These are phyloP conservation scores for Eriosoma lanigerum DNA, from an alignment of 1,140 invertebrate species.

Conservation along the genomic window DNA sequence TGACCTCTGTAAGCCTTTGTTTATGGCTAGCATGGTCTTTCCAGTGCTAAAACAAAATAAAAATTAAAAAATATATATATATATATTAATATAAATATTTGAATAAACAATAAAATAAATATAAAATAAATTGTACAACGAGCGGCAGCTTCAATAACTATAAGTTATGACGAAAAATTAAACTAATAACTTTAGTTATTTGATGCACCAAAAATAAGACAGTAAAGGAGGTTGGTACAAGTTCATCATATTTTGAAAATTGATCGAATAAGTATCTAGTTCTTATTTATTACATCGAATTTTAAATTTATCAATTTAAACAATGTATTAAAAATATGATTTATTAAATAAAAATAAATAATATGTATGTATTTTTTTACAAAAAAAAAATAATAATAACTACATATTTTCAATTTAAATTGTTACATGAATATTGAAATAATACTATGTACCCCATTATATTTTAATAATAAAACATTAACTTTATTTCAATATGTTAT, in stretches of 20 bases:
- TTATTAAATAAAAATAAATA: slow-evolving; percentile 24
- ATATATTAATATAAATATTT: slow-evolving; percentile 55
- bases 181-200: background rate
- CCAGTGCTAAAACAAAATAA: slow-evolving; percentile 70
- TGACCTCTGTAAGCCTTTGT: slow-evolving; percentile 86
- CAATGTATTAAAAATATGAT: background rate
- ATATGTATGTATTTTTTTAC: background rate
- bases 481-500: slow-evolving; percentile 2
- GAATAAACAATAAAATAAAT: slow-evolving; percentile 1
- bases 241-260: background rate
- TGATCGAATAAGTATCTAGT: too few relatives aligned
- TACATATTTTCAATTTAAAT: background rate
- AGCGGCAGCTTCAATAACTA: slow-evolving; percentile 31
- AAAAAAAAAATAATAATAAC: too few relatives aligned
- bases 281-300: too few relatives aligned
- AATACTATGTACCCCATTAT: slow-evolving; percentile 27
- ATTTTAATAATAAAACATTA: slow-evolving; percentile 7
- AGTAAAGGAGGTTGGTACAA: background rate
- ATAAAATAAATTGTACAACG: slow-evolving; percentile 36
- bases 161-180: background rate
- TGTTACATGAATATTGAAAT: background rate
- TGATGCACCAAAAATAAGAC: slow-evolving; percentile 12
- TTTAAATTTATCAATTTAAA: too few relatives aligned
- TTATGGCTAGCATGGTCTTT: slow-evolving; percentile 84
- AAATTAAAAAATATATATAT: slow-evolving; percentile 61